Conservation (phyloP, 2,113 vertebrate genomes). For the Mastomys natalensis region DNA sequence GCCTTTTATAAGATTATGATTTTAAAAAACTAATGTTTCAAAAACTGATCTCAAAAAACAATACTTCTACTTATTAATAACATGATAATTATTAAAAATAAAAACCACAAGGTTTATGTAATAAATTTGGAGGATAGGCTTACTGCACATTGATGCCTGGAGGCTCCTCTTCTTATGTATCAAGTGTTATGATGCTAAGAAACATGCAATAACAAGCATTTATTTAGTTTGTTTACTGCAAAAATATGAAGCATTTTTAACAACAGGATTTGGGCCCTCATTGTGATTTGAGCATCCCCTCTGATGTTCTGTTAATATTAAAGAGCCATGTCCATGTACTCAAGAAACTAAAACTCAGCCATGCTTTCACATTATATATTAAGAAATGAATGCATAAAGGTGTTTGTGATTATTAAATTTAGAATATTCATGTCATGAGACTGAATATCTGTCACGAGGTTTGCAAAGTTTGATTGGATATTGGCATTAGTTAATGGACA, state of each 20-base stretch:
- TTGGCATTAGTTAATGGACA: not conserved
- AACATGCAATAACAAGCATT: not conserved
- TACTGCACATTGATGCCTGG: not conserved
- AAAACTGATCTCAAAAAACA: slow-evolving; percentile 75
- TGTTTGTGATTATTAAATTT: not conserved
- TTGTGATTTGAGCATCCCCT: not conserved
- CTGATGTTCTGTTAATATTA: not conserved
- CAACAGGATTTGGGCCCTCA: not conserved
- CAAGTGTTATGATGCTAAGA: not conserved
- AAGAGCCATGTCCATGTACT: not conserved
- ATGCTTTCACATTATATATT: not conserved
- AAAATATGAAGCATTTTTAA: slow-evolving; percentile 22
- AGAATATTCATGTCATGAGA: not conserved
- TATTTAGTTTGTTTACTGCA: slow-evolving; percentile 25
- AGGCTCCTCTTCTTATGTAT: not conserved
- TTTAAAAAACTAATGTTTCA: slow-evolving; percentile 68
- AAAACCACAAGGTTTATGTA: slow-evolving; percentile 55
- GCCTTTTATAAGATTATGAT: slow-evolving; percentile 80
- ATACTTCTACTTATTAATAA: slow-evolving; percentile 59
- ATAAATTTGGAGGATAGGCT: slow-evolving; percentile 57
- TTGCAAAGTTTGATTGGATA: not conserved
- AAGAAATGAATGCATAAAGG: not conserved
- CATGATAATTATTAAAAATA: slow-evolving; percentile 57
- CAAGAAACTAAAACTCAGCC: not conserved
- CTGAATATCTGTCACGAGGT: not conserved